Percentiles rank a stretch among this genome's conserved stretches.
These are phyloP conservation scores for Drosophila guanche DNA, from an alignment of 1,140 invertebrate species.

Conservation along the genomic window DNA sequence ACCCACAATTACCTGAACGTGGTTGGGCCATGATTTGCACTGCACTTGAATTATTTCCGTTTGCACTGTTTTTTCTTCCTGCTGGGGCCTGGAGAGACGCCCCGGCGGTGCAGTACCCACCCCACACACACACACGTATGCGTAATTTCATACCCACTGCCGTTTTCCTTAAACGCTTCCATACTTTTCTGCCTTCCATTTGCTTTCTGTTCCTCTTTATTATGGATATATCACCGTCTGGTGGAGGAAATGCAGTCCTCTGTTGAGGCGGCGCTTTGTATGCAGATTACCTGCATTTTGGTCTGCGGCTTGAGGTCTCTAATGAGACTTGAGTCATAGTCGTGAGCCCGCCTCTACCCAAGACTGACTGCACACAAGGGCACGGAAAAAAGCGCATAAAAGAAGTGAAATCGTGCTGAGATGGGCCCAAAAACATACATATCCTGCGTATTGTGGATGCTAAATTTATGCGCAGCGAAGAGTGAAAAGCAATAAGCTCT, in stretches of 20 bases:
- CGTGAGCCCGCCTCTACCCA: too few relatives aligned
- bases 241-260: constrained; percentile 32
- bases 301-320: constrained; percentile 36
- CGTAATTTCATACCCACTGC: constrained; percentile 65
- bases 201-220: constrained; percentile 22
- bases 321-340: constrained; percentile 53
- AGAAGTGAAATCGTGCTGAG: constrained; percentile 20
- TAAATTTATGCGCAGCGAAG: constrained; percentile 78
- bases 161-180: constrained; percentile 72
- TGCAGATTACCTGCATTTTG: constrained; percentile 68
- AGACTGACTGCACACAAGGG: not conserved
- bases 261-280: constrained; percentile 55
- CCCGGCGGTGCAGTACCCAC: constrained; percentile 2
- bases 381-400: constrained; percentile 55
- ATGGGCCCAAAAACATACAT: constrained; percentile 20
- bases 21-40: constrained; percentile 72
- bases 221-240: constrained; percentile 54
- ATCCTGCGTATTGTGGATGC: constrained; percentile 62
- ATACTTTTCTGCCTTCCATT: constrained; percentile 32
- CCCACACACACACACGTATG: constrained; percentile 59
- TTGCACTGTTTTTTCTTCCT: constrained; percentile 34
- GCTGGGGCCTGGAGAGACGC: constrained; percentile 1
- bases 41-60: constrained; percentile 80
- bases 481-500: constrained; percentile 79
- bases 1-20: constrained; percentile 58